Percentiles rank a stretch among this genome's conserved stretches.
phyloP scores from a whole-genome alignment of 2,113 vertebrate genomes.

The Otus sunia region DNA sequence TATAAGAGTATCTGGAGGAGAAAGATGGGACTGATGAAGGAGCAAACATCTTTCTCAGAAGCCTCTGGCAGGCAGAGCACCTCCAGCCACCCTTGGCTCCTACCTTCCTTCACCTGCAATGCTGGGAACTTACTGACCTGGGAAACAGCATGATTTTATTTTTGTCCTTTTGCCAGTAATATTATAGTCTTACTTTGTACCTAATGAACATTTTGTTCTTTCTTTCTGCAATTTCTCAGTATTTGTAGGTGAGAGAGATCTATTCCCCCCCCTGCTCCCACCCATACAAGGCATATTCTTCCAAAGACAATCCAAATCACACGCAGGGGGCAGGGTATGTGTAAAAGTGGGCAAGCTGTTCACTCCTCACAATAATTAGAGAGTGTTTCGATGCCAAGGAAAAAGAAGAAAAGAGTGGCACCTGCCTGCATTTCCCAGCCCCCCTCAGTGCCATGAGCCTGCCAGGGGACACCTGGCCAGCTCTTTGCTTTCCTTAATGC shows the following conservation, averaged over 20 bases:
- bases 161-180: background rate
- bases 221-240: background rate
- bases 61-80: background rate
- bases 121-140: background rate
- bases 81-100: background rate
- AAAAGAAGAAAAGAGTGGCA: constrained; percentile 33
- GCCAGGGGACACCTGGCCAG: background rate
- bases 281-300: background rate
- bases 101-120: background rate
- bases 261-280: background rate
- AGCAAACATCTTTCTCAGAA: constrained; percentile 1
- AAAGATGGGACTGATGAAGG: background rate
- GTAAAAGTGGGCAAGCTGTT: constrained; percentile 65
- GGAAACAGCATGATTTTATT: background rate
- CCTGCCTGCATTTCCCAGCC: constrained; percentile 9
- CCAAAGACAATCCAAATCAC: constrained; percentile 48
- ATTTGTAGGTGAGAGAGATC: constrained; percentile 11
- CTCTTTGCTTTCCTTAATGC: background rate
- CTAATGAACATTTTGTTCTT: background rate
- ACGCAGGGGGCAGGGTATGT: constrained; percentile 60
- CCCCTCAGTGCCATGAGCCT: background rate
- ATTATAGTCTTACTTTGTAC: background rate
- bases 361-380: constrained; percentile 23
- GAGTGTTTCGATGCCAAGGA: background rate
- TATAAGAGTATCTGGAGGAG: background rate